Evolutionary conservation across 2,888 invertebrate species (phyloP).

Genomic region (Netelia melanura): DNA sequence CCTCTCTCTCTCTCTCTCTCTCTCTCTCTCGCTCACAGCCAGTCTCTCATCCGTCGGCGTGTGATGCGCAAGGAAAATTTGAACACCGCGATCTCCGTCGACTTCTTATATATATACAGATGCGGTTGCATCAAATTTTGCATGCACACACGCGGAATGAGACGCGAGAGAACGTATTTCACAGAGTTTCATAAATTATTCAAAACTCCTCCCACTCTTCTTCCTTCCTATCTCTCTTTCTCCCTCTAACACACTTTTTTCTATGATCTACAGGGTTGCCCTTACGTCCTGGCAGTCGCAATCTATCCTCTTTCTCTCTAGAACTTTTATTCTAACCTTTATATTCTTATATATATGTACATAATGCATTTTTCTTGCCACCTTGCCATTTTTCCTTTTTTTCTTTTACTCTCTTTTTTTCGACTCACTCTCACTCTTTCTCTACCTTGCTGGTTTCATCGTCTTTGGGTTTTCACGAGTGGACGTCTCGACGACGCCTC

Average conservation of each 20-base stretch:
- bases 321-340: slow-evolving; percentile 44
- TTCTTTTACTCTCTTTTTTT: slow-evolving; percentile 2
- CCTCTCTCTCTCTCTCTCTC: slow-evolving; percentile 10
- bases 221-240: slow-evolving; percentile 61
- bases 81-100: not conserved
- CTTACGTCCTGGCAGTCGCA: slow-evolving; percentile 73
- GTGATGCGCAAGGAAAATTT: not conserved
- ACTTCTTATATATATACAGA: slow-evolving; percentile 1
- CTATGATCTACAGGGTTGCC: slow-evolving; percentile 76
- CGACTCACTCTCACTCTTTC: slow-evolving; percentile 39
- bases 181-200: slow-evolving; percentile 76
- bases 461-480: slow-evolving; percentile 20
- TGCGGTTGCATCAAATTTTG: slow-evolving; percentile 52
- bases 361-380: slow-evolving; percentile 50
- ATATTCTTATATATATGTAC: slow-evolving; percentile 27
- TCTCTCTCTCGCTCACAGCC: not conserved
- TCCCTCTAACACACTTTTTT: not conserved
- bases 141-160: slow-evolving; percentile 35
- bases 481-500: slow-evolving; percentile 53
- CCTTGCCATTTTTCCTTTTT: slow-evolving; percentile 30
- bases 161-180: slow-evolving; percentile 58
- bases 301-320: slow-evolving; percentile 72
- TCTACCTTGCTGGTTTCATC: slow-evolving; percentile 32
- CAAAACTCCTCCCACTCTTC: slow-evolving; percentile 71
- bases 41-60: not conserved